Base-by-base conservation (phyloP, 2,113 vertebrate species). In the Rallus limicola region DNA sequence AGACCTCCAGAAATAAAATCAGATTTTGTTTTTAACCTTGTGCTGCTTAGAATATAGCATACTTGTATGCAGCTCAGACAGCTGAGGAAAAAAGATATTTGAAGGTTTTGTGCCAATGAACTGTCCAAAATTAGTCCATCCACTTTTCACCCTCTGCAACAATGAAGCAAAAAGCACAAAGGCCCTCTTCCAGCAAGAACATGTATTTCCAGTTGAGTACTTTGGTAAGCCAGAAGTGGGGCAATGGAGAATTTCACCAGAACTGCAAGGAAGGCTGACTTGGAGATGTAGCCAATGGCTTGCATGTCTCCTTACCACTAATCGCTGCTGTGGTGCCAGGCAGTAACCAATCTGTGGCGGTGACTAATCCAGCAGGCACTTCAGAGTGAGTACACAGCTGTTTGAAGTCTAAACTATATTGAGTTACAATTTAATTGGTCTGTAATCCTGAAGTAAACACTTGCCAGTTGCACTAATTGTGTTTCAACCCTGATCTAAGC, bases 401-500 rank as follows among this genome's bases (percentile, higher is more conserved):
- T 95, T 93, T 88, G 95, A 97, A 95, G 53, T 78, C 91, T 96
- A 88, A 96, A 95, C 88, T 89, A 79, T 65, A 97, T 72, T 53
- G 62, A 97, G 56, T 93, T 95, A 92, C 63, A 78, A 92, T 92
- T 95, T 97, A 96, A 96, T 95, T 96, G 94, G 58, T 89, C 88
- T 8, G 8, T 86, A 94, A 92, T 92, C 25, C 38, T 72, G 63
- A 95, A 90, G 80, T 83, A 96, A 97, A 89, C 92, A 91, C 59
- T 95, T 82, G 40, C 90, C 91, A 93, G 75, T 96, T 90, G 67
- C 82, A 90, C 21, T 93, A 96, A 91, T 90, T 5, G 5, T 48
- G 42, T 89, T 94, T 96, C 77, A 89, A 72, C 59, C 29, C 74
- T 82, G 50, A 95, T 88, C 53, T 50, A 70, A 92, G 58, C 77